Evolutionary conservation across 2,113 vertebrate genomes (phyloP).

Genomic region (Lycaon pictus): DNA sequence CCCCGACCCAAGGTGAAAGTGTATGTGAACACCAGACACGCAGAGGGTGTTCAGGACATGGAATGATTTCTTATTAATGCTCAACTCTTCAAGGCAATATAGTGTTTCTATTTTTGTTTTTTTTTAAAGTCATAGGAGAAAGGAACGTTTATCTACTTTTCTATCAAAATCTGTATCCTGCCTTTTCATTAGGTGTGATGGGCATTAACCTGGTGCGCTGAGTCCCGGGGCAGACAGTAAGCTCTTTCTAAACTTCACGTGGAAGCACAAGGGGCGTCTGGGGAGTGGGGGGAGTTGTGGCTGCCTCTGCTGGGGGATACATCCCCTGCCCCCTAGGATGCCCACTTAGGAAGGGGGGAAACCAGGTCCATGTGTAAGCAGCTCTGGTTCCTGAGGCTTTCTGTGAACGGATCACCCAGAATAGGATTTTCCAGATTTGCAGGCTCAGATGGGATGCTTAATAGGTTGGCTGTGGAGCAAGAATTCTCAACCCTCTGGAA

Average conservation of each 20-base stretch:
- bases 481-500: constrained; percentile 67
- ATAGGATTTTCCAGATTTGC: constrained; percentile 53
- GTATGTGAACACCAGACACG: background rate
- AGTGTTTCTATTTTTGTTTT: background rate
- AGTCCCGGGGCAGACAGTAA: background rate
- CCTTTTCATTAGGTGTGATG: background rate
- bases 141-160: background rate
- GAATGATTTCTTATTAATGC: background rate
- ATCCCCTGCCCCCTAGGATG: background rate
- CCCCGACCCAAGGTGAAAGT: background rate
- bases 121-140: background rate
- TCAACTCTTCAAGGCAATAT: background rate
- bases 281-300: background rate
- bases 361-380: rapidly evolving
- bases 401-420: background rate
- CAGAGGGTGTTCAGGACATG: background rate
- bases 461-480: constrained; percentile 53
- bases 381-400: constrained; percentile 3
- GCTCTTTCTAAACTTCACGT: background rate
- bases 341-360: background rate
- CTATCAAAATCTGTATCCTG: background rate
- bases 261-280: rapidly evolving
- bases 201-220: background rate
- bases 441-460: background rate
- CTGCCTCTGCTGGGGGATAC: rapidly evolving